These are phyloP conservation scores for Heterochromis multidens DNA, from an alignment of 2,113 vertebrate genomes.

Conservation along the genomic window DNA sequence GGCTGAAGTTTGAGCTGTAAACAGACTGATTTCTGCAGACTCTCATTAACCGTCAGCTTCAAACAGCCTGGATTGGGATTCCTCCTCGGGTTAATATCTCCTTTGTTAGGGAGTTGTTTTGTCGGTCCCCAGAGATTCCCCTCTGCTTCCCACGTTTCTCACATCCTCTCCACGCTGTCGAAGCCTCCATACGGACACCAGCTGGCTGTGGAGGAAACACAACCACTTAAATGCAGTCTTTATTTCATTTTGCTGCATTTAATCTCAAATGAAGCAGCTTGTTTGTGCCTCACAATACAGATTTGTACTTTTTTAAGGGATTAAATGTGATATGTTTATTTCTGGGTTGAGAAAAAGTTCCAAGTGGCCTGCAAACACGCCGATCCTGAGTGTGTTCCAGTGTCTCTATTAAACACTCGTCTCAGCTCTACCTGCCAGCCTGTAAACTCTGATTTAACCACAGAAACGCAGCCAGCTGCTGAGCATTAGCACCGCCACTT, in stretches of 20 bases:
- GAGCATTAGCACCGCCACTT: not conserved
- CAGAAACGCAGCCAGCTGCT: not conserved
- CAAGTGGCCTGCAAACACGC: not conserved
- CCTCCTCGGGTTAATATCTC: not conserved
- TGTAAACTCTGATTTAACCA: not conserved
- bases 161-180: not conserved
- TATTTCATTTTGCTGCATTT: not conserved
- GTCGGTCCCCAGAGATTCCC: not conserved
- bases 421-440: not conserved
- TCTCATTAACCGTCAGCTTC: not conserved
- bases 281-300: not conserved
- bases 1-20: not conserved
- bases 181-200: not conserved
- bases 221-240: not conserved
- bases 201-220: not conserved
- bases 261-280: not conserved
- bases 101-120: not conserved
- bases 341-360: not conserved
- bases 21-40: not conserved
- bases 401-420: not conserved
- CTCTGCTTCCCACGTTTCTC: not conserved
- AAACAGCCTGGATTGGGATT: not conserved
- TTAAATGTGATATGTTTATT: not conserved
- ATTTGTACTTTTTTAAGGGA: not conserved
- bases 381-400: not conserved